These are phyloP conservation scores for Drosophila phalerata DNA, from an alignment of 2,888 invertebrate species.

Conservation along the genomic window DNA sequence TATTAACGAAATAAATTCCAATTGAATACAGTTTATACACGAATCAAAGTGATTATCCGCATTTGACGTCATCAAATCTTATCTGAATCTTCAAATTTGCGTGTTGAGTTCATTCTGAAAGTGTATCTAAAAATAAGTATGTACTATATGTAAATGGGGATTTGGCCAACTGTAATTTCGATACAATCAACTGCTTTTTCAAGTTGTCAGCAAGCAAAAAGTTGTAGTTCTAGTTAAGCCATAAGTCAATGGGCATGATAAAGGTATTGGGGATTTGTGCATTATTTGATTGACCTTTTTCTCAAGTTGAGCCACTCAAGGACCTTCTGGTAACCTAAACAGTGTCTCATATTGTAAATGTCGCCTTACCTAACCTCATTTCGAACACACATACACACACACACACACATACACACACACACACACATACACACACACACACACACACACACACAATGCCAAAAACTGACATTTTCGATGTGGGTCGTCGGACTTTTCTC, in stretches of 20 bases:
- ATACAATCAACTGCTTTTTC: conserved; percentile 17
- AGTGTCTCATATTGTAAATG: conserved; percentile 37
- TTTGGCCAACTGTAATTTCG: conserved; percentile 16
- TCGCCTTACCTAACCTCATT: not conserved
- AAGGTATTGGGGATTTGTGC: conserved; percentile 45
- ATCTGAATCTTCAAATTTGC: not conserved
- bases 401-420: not conserved
- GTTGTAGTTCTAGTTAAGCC: conserved; percentile 26
- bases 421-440: conserved; percentile 13
- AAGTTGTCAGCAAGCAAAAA: conserved; percentile 35
- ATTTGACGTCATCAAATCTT: not conserved
- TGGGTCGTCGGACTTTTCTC: conserved; percentile 48
- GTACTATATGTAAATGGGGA: not conserved
- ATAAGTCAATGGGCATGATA: conserved; percentile 43
- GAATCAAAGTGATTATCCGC: not conserved
- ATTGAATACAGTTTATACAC: conserved; percentile 2
- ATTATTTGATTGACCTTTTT: conserved; percentile 54
- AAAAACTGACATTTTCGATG: conserved; percentile 72
- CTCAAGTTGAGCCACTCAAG: conserved; percentile 37
- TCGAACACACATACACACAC: not conserved
- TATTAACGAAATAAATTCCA: conserved; percentile 1
- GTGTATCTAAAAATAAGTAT: not conserved
- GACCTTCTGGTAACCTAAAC: conserved; percentile 14
- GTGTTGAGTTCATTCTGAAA: not conserved
- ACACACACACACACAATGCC: conserved; percentile 26